Evolutionary conservation across 2,888 invertebrate species (phyloP).

Genomic region (Tetropium fuscum): DNA sequence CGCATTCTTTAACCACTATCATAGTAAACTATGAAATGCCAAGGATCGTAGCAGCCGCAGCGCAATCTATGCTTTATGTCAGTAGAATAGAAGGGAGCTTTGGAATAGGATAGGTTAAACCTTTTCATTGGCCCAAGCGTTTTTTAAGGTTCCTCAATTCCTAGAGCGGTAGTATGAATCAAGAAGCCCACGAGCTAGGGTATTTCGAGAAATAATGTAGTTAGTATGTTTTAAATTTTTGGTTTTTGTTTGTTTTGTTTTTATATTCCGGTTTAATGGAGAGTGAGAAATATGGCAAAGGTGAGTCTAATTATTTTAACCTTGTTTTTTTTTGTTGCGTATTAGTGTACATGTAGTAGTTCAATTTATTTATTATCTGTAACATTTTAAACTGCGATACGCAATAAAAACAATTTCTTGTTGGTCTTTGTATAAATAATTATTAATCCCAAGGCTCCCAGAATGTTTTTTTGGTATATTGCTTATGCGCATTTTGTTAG

Average conservation of each 20-base stretch:
- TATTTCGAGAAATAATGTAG: constrained; percentile 42
- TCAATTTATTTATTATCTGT: constrained; percentile 22
- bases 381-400: constrained; percentile 25
- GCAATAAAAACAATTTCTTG: constrained; percentile 21
- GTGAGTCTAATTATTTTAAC: constrained; percentile 45
- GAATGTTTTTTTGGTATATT: neutral
- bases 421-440: constrained; percentile 12
- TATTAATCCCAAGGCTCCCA: neutral
- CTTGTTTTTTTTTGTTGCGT: constrained; percentile 22
- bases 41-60: constrained; percentile 31
- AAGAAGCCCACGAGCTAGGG: constrained; percentile 56
- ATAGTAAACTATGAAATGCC: constrained; percentile 56
- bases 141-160: constrained; percentile 60
- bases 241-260: constrained; percentile 40
- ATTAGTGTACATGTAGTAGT: constrained; percentile 16
- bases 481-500: constrained; percentile 3
- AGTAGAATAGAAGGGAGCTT: constrained; percentile 48
- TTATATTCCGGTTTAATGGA: constrained; percentile 50
- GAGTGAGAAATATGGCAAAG: constrained; percentile 56
- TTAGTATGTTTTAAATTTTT: constrained; percentile 31
- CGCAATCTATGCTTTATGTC: constrained; percentile 53
- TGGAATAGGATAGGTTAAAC: constrained; percentile 38
- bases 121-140: constrained; percentile 60
- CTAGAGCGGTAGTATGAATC: constrained; percentile 57
- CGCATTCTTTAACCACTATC: constrained; percentile 52